These are phyloP conservation scores for Xenopus laevis DNA, from an alignment of 2,113 vertebrate genomes.

Conservation along the genomic window DNA sequence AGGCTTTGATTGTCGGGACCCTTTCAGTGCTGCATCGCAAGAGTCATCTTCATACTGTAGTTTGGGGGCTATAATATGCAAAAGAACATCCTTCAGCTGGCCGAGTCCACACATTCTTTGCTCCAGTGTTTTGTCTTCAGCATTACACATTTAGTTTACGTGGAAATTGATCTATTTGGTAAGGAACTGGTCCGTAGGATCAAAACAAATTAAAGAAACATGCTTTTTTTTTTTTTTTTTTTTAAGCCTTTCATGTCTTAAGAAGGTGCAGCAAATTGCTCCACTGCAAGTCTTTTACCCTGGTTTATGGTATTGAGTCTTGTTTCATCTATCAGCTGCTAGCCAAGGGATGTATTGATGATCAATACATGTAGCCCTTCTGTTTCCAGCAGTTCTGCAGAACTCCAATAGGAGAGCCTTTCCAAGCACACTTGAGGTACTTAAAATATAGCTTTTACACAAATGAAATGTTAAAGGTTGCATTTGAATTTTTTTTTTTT, in stretches of 20 bases:
- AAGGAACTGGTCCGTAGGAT: neutral
- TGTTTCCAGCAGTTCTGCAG: neutral
- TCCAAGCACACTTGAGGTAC: slow-evolving; percentile 36
- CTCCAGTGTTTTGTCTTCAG: slow-evolving; percentile 3
- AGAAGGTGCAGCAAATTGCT: neutral
- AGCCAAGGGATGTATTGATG: neutral
- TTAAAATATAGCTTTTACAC: slow-evolving; percentile 6
- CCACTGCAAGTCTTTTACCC: neutral
- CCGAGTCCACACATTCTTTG: slow-evolving; percentile 3
- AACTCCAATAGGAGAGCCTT: neutral
- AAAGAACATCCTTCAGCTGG: neutral
- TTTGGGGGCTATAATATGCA: slow-evolving; percentile 1
- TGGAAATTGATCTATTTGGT: neutral
- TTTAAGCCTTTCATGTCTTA: neutral
- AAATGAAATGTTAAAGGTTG: neutral
- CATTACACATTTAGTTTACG: slow-evolving; percentile 1
- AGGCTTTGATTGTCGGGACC: slow-evolving; percentile 15
- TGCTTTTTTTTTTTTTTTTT: too few relatives aligned
- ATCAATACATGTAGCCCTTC: neutral
- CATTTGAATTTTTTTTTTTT: too few relatives aligned
- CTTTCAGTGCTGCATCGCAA: neutral
- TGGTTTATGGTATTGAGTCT: neutral
- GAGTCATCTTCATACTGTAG: slow-evolving; percentile 20
- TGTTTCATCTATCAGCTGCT: neutral
- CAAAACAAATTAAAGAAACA: neutral